Evolutionary conservation across 2,888 invertebrate species (phyloP).

Genomic region (Parnassius smintheus): DNA sequence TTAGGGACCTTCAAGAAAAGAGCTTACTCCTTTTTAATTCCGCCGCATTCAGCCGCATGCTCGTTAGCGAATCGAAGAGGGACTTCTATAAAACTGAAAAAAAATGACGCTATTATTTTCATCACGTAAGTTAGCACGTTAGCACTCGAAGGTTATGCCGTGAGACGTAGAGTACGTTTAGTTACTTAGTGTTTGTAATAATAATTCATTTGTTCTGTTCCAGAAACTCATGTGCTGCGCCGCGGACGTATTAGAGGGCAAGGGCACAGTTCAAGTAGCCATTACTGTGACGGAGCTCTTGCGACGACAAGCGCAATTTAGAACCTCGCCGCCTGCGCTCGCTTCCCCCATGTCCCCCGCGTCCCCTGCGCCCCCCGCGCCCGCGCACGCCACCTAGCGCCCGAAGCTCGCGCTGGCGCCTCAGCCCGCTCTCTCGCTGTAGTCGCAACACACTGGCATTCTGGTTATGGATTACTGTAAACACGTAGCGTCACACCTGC

Average conservation of each 20-base stretch:
- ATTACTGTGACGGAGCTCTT: constrained; percentile 93
- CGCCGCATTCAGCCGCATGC: too few relatives aligned
- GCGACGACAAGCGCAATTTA: constrained; percentile 70
- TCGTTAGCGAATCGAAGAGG: too few relatives aligned
- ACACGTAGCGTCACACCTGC: background rate
- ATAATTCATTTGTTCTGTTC: constrained; percentile 49
- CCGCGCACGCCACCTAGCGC: constrained; percentile 67
- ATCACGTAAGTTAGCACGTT: too few relatives aligned
- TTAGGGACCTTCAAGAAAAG: too few relatives aligned
- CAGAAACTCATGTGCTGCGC: constrained; percentile 95
- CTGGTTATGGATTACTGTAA: background rate
- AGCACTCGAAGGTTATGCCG: too few relatives aligned
- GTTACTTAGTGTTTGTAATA: background rate
- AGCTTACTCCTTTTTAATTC: too few relatives aligned
- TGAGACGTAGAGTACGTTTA: too few relatives aligned
- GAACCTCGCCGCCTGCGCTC: constrained; percentile 30
- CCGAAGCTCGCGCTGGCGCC: constrained; percentile 66
- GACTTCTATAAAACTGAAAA: too few relatives aligned
- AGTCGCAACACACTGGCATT: constrained; percentile 22
- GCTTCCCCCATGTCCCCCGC: constrained; percentile 29
- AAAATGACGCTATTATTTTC: too few relatives aligned
- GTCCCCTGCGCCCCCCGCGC: constrained; percentile 29
- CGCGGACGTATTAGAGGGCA: constrained; percentile 95
- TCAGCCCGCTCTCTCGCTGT: constrained; percentile 58
- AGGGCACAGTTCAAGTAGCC: constrained; percentile 92